phyloP scores from a whole-genome alignment of 1,140 invertebrate species.

The Sipha flava region DNA sequence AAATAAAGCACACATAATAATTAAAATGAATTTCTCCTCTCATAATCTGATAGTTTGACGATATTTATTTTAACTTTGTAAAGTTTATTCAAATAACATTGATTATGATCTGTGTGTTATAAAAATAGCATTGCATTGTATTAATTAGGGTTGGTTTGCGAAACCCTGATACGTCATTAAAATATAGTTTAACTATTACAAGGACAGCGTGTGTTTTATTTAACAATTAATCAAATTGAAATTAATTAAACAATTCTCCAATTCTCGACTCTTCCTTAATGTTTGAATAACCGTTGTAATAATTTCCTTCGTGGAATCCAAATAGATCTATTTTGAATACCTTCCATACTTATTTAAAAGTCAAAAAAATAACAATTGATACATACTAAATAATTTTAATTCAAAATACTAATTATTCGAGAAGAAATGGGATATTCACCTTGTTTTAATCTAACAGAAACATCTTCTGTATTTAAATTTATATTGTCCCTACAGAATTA shows the following conservation, averaged over 20 bases:
- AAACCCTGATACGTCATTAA: neutral
- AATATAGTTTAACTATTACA: neutral
- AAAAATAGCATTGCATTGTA: too few species aligned
- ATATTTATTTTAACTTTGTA: too few species aligned
- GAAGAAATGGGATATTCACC: neutral
- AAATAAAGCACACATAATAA: too few species aligned
- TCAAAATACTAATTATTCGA: neutral
- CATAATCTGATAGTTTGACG: too few species aligned
- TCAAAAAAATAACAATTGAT: neutral
- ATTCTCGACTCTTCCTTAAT: neutral
- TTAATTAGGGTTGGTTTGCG: neutral
- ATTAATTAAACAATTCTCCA: neutral
- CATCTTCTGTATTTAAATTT: neutral
- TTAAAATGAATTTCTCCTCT: too few species aligned
- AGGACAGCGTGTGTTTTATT: neutral
- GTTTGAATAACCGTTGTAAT: neutral
- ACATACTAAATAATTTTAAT: neutral
- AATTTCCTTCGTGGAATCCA: neutral
- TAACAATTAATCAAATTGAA: slow-evolving; percentile 3
- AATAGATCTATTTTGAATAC: neutral
- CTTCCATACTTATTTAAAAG: neutral
- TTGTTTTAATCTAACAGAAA: neutral
- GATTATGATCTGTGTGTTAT: too few species aligned
- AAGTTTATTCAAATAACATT: too few species aligned
- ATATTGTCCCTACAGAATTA: neutral